Base-by-base conservation (phyloP, 2,113 vertebrate genomes). In the Corythaeola cristata region DNA sequence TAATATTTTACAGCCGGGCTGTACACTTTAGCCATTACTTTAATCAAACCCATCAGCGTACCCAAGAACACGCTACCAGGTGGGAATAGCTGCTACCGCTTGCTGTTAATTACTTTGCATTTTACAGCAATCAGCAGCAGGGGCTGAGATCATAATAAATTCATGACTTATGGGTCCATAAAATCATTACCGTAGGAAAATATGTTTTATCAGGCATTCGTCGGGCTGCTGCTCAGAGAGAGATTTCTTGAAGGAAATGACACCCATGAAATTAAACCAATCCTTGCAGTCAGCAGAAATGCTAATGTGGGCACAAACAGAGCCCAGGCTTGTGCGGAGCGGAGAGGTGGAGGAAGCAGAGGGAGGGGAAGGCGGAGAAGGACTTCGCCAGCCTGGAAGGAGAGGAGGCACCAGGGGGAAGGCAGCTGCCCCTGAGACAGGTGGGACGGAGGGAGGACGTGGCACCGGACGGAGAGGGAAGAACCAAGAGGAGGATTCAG, bases 91-190 rank as follows among this genome's bases (percentile, higher is more conserved):
- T 98, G 97, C 98, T 98, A 96, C 98, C 47, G 87, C 98, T 98
- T 83, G 60, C 97, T 98, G 98, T 98, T 98, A 98, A 98, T 98
- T 98, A 98, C 98, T 98, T 98, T 98, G 98, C 98, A 98, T 98
- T 98, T 98, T 98, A 97, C 98, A 98, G 98, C 98, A 98, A 98
- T 98, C 98, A 98, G 98, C 98, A 98, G 97, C 98, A 97, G 97
- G 98, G 98, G 96, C 97, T 98, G 98, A 98, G 98, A 98, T 98
- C 98, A 98, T 98, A 98, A 98, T 98, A 98, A 98, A 98, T 98
- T 98, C 98, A 98, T 98, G 98, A 98, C 98, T 98, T 98, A 98
- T 98, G 98, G 97, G 98, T 97, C 98, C 98, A 98, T 98, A 98
- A 98, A 98, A 98, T 98, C 98, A 98, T 98, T 98, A 98, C 98